Evolutionary conservation across 2,888 invertebrate genomes (phyloP).

Genomic region (Chaetoderma sp.): DNA sequence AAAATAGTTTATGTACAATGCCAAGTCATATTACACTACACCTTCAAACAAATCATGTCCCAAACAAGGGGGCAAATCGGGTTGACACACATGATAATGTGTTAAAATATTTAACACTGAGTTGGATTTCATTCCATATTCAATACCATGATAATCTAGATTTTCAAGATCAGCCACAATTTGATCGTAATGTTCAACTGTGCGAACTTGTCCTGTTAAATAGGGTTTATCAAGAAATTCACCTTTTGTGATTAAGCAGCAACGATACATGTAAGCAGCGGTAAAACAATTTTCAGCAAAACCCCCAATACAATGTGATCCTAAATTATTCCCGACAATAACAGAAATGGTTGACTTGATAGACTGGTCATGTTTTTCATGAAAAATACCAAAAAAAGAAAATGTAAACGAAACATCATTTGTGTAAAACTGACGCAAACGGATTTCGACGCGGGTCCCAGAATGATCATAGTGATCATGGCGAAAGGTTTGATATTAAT

Average conservation of each 20-base stretch:
- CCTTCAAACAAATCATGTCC: conserved; percentile 8
- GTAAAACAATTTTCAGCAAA: conserved; percentile 7
- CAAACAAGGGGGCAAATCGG: not conserved
- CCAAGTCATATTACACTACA: not conserved
- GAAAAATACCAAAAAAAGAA: not conserved
- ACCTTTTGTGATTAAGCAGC: conserved; percentile 7
- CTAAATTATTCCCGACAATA: conserved; percentile 12
- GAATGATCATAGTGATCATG: no score
- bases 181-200: no score
- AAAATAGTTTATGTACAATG: conserved; percentile 3
- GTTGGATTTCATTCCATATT: conserved; percentile 5
- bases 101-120: not conserved
- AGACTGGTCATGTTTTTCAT: not conserved
- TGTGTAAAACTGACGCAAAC: no score
- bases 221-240: no score
- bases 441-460: no score
- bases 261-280: conserved; percentile 5
- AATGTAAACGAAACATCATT: no score
- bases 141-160: not conserved
- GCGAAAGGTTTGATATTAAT: no score
- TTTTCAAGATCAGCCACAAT: no score
- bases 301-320: conserved; percentile 8
- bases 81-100: conserved; percentile 7
- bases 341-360: not conserved
- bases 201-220: no score